Conservation (phyloP, 2,797 vertebrate species). For the Tapirus indicus region DNA sequence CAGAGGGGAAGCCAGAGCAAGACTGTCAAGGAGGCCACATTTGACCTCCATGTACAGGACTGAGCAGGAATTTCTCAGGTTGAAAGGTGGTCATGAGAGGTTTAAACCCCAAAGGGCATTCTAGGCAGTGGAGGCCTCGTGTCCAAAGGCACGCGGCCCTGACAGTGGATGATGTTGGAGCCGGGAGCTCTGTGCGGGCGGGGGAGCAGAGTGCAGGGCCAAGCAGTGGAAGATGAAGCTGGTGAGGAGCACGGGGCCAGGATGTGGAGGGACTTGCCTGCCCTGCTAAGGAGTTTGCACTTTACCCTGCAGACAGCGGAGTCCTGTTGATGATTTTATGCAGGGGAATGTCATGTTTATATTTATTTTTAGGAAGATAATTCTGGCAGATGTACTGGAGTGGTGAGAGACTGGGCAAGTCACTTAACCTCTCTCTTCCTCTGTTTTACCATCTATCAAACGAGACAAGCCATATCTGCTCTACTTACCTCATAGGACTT, state of each 20-base stretch:
- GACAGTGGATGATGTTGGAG: background rate
- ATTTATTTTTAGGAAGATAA: conserved; percentile 82
- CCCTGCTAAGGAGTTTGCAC: conserved; percentile 79
- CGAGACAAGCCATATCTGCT: conserved; percentile 65
- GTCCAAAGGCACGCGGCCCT: background rate
- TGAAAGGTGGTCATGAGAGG: background rate
- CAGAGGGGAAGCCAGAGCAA: background rate
- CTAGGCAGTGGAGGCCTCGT: background rate
- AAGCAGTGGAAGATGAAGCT: conserved; percentile 45
- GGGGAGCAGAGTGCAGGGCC: background rate
- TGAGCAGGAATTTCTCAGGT: background rate
- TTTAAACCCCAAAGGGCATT: background rate
- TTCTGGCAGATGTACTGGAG: conserved; percentile 80
- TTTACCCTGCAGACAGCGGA: conserved; percentile 73
- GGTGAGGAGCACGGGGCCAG: conserved; percentile 49
- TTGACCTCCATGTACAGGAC: background rate
- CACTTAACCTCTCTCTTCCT: conserved; percentile 81
- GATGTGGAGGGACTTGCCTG: conserved; percentile 36
- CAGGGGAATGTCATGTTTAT: conserved; percentile 79
- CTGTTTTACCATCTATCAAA: conserved; percentile 79
- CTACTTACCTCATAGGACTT: conserved; percentile 73
- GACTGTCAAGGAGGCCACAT: background rate
- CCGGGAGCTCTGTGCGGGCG: background rate
- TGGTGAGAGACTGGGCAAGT: conserved; percentile 83
- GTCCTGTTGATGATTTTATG: conserved; percentile 80